These are phyloP conservation scores for Phymorhynchus buccinoides DNA, from an alignment of 1,140 invertebrate species.

Conservation along the genomic window DNA sequence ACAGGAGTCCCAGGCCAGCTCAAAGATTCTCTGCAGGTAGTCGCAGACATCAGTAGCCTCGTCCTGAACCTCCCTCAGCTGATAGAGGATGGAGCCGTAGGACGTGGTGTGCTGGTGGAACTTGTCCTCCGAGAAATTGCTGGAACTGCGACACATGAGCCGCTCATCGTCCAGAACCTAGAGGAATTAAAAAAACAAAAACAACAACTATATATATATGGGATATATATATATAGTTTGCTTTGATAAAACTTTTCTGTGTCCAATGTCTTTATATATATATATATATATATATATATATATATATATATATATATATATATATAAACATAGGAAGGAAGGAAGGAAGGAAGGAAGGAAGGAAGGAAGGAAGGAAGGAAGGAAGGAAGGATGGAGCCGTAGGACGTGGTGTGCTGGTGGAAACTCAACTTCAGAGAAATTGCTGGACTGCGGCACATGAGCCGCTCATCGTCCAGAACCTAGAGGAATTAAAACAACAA, in stretches of 20 bases:
- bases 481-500: neutral
- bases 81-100: slow-evolving; percentile 59
- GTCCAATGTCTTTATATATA: neutral
- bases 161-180: slow-evolving; percentile 58
- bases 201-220: no score
- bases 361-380: no score
- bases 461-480: slow-evolving; percentile 56
- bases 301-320: neutral
- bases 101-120: slow-evolving; percentile 41
- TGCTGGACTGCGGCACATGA: slow-evolving; percentile 46
- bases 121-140: slow-evolving; percentile 49
- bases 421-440: slow-evolving; percentile 48
- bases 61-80: slow-evolving; percentile 55
- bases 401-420: slow-evolving; percentile 43
- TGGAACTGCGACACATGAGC: slow-evolving; percentile 46
- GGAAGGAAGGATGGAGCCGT: slow-evolving; percentile 44
- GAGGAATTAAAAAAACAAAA: neutral
- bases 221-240: neutral
- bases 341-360: no score
- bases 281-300: neutral
- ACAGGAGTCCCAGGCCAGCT: slow-evolving; percentile 58
- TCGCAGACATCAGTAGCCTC: slow-evolving; percentile 54
- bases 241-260: neutral
- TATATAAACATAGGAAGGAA: neutral
- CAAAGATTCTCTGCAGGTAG: slow-evolving; percentile 52